phyloP scores from a whole-genome alignment of 2,797 vertebrate genomes.

The Pipistrellus pipistrellus region DNA sequence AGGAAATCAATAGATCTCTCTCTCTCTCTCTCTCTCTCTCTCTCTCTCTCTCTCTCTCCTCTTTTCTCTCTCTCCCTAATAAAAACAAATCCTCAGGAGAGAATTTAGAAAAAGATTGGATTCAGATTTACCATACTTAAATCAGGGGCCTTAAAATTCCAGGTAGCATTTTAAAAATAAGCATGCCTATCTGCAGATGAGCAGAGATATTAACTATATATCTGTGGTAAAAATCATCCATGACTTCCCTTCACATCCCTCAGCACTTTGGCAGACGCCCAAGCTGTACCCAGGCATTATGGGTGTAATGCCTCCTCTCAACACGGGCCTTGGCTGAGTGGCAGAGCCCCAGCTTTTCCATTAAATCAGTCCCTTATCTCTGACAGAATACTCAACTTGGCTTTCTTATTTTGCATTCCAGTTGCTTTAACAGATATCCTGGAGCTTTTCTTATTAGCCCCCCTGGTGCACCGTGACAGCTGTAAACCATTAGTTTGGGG shows the following conservation, averaged over 20 bases:
- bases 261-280: slow-evolving; percentile 17
- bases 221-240: not conserved
- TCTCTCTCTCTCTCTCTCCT: too few relatives aligned
- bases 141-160: not conserved
- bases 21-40: not conserved
- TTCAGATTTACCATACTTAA: not conserved
- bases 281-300: not conserved
- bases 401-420: slow-evolving; percentile 69
- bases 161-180: slow-evolving; percentile 27
- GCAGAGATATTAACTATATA: not conserved
- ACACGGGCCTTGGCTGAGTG: not conserved
- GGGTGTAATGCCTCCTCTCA: not conserved
- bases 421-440: slow-evolving; percentile 56
- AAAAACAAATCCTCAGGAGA: not conserved
- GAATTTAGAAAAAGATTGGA: not conserved
- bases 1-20: not conserved
- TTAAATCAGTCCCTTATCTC: slow-evolving; percentile 48
- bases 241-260: not conserved
- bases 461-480: slow-evolving; percentile 21
- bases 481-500: slow-evolving; percentile 40
- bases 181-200: not conserved
- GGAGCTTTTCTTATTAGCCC: slow-evolving; percentile 26
- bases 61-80: not conserved
- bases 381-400: slow-evolving; percentile 31
- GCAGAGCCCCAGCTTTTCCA: slow-evolving; percentile 6